A percentile compares a stretch with the other conserved stretches of the same genome.
These are phyloP conservation scores for Nomada goodeniana DNA, from an alignment of 2,888 invertebrate genomes.

Conservation along the genomic window DNA sequence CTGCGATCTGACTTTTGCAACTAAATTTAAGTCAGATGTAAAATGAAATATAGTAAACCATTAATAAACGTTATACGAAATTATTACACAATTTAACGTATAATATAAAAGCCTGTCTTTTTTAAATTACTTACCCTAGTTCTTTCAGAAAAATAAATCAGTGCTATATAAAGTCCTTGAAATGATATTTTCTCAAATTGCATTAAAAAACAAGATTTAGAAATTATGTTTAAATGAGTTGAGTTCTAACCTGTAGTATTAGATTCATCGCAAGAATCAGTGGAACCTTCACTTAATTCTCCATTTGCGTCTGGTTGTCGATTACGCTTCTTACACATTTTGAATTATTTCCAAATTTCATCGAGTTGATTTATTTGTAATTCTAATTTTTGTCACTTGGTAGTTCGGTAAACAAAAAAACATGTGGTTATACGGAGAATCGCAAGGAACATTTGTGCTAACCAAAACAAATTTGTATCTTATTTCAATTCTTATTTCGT, in stretches of 20 bases:
- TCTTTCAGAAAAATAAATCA: neutral
- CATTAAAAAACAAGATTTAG: neutral
- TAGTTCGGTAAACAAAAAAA: slow-evolving; percentile 52
- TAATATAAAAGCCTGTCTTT: neutral
- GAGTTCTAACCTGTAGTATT: slow-evolving; percentile 73
- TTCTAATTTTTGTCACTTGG: neutral
- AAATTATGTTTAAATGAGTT: neutral
- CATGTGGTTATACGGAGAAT: slow-evolving; percentile 22
- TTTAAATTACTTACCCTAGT: neutral
- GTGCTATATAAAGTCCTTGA: neutral
- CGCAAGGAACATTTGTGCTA: neutral
- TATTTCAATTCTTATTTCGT: neutral
- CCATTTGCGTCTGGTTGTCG: slow-evolving; percentile 88
- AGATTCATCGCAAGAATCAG: slow-evolving; percentile 89
- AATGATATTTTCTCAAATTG: neutral
- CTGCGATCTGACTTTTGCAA: neutral
- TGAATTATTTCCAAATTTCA: slow-evolving; percentile 60
- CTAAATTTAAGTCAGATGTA: neutral
- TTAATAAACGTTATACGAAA: neutral
- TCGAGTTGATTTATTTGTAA: neutral
- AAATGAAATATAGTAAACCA: neutral
- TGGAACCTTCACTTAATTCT: slow-evolving; percentile 87
- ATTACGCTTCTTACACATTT: slow-evolving; percentile 90
- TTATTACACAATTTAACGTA: neutral
- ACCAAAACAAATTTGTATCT: slow-evolving; percentile 1